phyloP scores from a whole-genome alignment of 2,888 invertebrate genomes.

The Amiota mariae region DNA sequence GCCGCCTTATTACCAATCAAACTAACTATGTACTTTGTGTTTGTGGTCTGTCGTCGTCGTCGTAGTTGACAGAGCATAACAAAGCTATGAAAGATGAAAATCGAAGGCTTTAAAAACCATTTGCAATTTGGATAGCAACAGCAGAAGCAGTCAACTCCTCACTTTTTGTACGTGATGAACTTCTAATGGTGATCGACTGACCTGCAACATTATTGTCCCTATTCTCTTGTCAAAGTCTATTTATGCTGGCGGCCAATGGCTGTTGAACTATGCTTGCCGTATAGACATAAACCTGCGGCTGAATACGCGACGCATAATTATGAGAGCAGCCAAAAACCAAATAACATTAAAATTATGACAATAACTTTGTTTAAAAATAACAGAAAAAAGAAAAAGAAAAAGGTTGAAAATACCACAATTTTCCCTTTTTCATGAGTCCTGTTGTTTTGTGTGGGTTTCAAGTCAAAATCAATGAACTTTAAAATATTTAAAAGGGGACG shows the following conservation, averaged over 20 bases:
- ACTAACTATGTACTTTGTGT: neutral
- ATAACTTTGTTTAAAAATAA: neutral
- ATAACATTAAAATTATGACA: neutral
- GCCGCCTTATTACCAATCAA: neutral
- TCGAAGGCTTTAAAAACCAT: slow-evolving; percentile 47
- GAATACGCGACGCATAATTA: slow-evolving; percentile 24
- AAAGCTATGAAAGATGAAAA: slow-evolving; percentile 36
- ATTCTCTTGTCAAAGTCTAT: too few relatives aligned
- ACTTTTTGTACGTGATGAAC: too few relatives aligned
- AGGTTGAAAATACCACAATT: slow-evolving; percentile 5
- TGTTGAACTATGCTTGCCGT: too few relatives aligned
- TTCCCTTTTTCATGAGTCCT: too few relatives aligned
- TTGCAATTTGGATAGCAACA: too few relatives aligned
- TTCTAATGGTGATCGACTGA: too few relatives aligned
- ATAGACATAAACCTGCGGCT: slow-evolving; percentile 1
- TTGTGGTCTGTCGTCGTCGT: neutral
- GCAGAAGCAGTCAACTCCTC: too few relatives aligned
- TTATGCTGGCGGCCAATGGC: too few relatives aligned
- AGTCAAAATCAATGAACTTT: slow-evolving; percentile 61
- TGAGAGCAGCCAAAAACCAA: neutral
- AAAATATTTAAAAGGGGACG: too few relatives aligned
- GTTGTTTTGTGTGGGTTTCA: slow-evolving; percentile 8
- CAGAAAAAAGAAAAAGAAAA: neutral
- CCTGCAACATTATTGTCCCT: too few relatives aligned
- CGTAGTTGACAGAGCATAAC: neutral